Percentiles rank a stretch among this genome's conserved stretches.
Conservation (phyloP, 2,888 invertebrate species). For the Platypus cylindrus region DNA sequence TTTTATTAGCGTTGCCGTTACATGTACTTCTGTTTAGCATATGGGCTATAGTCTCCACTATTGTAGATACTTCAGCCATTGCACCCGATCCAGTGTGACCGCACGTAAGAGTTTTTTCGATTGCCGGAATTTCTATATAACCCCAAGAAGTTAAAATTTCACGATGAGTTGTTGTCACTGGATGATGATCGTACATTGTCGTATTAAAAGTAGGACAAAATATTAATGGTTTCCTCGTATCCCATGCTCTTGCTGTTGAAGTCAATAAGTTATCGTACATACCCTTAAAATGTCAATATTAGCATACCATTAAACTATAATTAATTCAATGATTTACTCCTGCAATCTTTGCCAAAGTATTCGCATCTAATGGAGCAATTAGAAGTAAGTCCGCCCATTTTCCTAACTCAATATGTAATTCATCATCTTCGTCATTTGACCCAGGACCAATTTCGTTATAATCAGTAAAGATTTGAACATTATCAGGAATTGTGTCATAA, state of each 20-base stretch:
- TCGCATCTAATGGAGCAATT: constrained; percentile 93
- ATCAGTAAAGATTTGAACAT: constrained; percentile 52
- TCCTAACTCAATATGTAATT: constrained; percentile 84
- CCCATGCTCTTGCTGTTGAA: constrained; percentile 88
- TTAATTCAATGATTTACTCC: constrained; percentile 44
- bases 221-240: constrained; percentile 63
- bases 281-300: constrained; percentile 39
- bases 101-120: constrained; percentile 81
- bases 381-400: constrained; percentile 92
- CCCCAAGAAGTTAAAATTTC: constrained; percentile 62
- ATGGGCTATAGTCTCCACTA: constrained; percentile 39
- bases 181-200: constrained; percentile 93
- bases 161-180: constrained; percentile 70
- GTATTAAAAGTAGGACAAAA: constrained; percentile 99
- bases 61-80: constrained; percentile 81
- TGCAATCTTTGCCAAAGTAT: constrained; percentile 88
- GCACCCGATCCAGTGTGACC: constrained; percentile 89
- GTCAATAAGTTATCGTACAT: constrained; percentile 89
- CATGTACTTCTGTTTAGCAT: no score
- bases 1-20: no score
- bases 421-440: constrained; percentile 82
- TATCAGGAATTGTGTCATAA: constrained; percentile 39
- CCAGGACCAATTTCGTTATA: constrained; percentile 82
- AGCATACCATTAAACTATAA: no score
- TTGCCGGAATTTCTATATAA: constrained; percentile 73